These are phyloP conservation scores for Nesometra sesokonis DNA, from an alignment of 35 echinoderm and acorn worm genomes.

Conservation along the genomic window DNA sequence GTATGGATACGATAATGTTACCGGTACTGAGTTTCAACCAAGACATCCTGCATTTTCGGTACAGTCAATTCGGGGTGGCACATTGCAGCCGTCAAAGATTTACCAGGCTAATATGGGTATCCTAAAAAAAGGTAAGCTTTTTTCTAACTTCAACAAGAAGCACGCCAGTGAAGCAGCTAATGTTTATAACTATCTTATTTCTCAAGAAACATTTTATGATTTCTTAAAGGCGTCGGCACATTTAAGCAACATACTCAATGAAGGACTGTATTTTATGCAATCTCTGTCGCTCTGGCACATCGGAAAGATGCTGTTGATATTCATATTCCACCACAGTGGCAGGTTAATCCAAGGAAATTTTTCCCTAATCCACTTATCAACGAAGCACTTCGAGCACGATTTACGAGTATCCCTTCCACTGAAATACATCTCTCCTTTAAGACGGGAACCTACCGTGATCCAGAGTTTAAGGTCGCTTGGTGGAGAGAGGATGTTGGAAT, in stretches of 20 bases:
- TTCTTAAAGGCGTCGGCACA: conserved; percentile 4
- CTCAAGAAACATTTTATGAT: conserved; percentile 9
- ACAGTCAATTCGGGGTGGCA: too few species aligned
- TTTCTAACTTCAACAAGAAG: conserved; percentile 33
- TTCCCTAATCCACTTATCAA: conserved; percentile 7
- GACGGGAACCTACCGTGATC: conserved; percentile 25
- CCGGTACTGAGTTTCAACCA: too few species aligned
- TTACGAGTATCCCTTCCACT: neutral
- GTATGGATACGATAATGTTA: neutral
- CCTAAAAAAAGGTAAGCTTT: conserved; percentile 18
- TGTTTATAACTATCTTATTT: conserved; percentile 43
- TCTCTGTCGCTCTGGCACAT: conserved; percentile 25
- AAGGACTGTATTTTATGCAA: conserved; percentile 43
- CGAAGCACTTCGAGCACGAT: neutral
- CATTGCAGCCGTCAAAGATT: neutral
- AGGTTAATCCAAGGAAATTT: conserved; percentile 15
- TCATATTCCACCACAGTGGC: conserved; percentile 21
- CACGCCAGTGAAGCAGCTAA: conserved; percentile 30
- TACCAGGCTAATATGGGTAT: conserved; percentile 5
- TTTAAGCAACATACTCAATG: conserved; percentile 20
- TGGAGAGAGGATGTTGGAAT: conserved; percentile 41
- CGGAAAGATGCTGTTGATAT: conserved; percentile 10
- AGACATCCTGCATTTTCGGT: too few species aligned
- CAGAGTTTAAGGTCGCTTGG: conserved; percentile 48
- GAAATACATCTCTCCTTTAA: neutral